These are phyloP conservation scores for Desmophyllum pertusum DNA, from an alignment of 92 coral and sea anemone species.

Conservation along the genomic window DNA sequence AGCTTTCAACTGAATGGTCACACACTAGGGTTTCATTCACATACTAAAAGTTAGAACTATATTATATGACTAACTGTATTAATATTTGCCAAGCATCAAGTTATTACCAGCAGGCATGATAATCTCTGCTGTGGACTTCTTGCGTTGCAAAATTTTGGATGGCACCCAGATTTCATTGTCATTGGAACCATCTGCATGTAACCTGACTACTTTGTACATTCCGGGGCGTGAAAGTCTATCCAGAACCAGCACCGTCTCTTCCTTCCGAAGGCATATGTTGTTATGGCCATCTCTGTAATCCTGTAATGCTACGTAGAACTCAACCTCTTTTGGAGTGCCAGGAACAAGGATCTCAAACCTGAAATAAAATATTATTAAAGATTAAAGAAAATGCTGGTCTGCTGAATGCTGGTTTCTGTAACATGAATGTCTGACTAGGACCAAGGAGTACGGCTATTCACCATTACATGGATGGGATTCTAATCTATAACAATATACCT, in stretches of 20 bases:
- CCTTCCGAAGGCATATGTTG: constrained; percentile 72
- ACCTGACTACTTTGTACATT: constrained; percentile 80
- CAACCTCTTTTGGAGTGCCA: constrained; percentile 72
- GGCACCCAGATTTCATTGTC: constrained; percentile 92
- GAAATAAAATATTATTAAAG: not conserved
- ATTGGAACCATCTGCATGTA: constrained; percentile 78
- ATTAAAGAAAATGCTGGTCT: not conserved
- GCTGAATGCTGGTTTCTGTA: not conserved
- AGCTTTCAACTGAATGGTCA: too few relatives aligned
- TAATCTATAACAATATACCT: too few relatives aligned
- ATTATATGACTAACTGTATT: too few relatives aligned
- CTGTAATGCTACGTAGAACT: constrained; percentile 74
- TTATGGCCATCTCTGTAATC: constrained; percentile 83
- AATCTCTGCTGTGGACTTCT: constrained; percentile 85
- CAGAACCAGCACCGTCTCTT: constrained; percentile 79
- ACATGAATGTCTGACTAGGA: too few relatives aligned
- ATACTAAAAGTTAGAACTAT: too few relatives aligned
- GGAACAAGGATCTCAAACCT: constrained; percentile 80
- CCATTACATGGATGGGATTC: too few relatives aligned
- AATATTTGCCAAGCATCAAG: not conserved
- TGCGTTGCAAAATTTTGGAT: constrained; percentile 62
- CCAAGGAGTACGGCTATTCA: too few relatives aligned
- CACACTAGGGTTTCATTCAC: too few relatives aligned
- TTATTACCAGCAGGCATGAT: constrained; percentile 64
- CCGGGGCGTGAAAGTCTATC: constrained; percentile 80